Base-by-base conservation (phyloP, 2,888 invertebrate genomes). In the Sinodicranocentrus sp. region DNA sequence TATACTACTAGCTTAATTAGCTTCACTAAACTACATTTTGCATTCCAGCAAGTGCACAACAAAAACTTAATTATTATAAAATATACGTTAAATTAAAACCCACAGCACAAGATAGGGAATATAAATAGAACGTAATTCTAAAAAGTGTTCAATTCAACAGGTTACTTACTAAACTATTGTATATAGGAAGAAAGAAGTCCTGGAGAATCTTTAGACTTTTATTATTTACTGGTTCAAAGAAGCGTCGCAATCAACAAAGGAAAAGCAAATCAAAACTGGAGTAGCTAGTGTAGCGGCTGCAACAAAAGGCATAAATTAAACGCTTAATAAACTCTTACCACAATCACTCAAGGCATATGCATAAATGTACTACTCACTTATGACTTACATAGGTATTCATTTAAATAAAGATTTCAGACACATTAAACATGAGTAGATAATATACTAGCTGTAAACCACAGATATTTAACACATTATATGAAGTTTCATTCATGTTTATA, bases 251-350 rank as follows among this genome's bases (percentile, higher is more conserved):
- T 59, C 77, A 52, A 70, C 68, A 59, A 61, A 78, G 48, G 76
- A 43, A 67, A 67, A 33, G 23, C 28, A 63, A 75, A 52, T 65
- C 57, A 65, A 76, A 76, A 76, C 54, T 39, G 33, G 67, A 67
- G 57, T 59, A 59, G 28, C 57, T 68, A 78, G 77, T 28, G 70
- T 57, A 78, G 68, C 59, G 57, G 68, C 77, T 78, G 77, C 52
- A 78, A 78, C 17, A 77, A 70, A 78, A 77, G 21, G 77, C 77
- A 75, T 26, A 65, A 57, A 67, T 21, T 39, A 59, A 61, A 61
- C 23, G 59, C 59, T 59, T 44, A 68, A n/a, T 23, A 63, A 67
- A 52, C 23, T 33, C 10, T 48, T n/a, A 48, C 48, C 48, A 48
- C 48, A 48, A 15, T n/a, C 48, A 48, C 15, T 5, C 13, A 48